Evolutionary conservation across 2,797 vertebrate species (phyloP), one percentile per base, ranked within the genome.

Genomic region (Margarornis squamiger): DNA sequence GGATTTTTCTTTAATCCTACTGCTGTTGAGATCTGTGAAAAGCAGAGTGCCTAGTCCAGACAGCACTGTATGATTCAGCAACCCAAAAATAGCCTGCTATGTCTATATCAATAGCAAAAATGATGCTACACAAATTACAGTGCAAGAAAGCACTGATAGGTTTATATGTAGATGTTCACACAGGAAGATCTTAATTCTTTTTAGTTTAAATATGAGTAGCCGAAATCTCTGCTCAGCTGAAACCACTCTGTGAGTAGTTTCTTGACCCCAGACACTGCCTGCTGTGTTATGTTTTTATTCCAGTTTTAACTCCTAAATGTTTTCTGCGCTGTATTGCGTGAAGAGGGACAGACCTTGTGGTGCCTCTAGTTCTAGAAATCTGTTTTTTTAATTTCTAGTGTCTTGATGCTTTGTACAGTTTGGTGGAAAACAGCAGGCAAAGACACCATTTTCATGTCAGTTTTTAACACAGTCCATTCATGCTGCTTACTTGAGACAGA

Each of bases 271-370:
- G 76, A 85, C 54, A 19, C 49, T 85, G 63, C 74, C 88, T 73
- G 77, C 82, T 91, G 89, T 84, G 85, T 92, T 94, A 62, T 58
- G 88, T 20, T 92, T 84, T 85, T 62, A 66, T 80, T 91, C 43
- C 41, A 45, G 7, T 78, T 93, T 90, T 96, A 96, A 94, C 78
- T n/a, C 54, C 88, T 61, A 48, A 63, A 18, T 70, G 12, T 61
- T 54, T 86, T 76, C 46, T 57, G 5, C 34, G 8, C 61, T 85
- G 36, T 63, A 9, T 66, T 48, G 10, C 41, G 62, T 63, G 34
- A 39, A 46, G 51, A 78, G 54, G 5, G 6, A 14, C 65, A 51
- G 32, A 70, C 26, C 12, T 70, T 51, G 27, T 4, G 15, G 10
- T 86, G 51, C 30, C 20, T 81, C 29, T 48, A 1, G 18, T 88